Conservation (phyloP, 2,797 vertebrate species). For the Kryptolebias ocellatus region DNA sequence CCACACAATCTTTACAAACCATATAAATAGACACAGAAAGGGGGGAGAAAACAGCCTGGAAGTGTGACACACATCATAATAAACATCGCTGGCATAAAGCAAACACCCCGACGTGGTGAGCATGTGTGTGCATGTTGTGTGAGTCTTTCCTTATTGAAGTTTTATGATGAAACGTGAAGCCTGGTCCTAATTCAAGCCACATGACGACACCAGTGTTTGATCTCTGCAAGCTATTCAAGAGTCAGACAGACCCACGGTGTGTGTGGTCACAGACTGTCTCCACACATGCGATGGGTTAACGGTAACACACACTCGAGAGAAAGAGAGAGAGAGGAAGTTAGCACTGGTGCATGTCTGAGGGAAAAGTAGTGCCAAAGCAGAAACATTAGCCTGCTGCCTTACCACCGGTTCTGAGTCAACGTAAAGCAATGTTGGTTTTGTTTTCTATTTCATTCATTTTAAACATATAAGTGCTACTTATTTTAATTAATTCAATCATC, state of each 20-base stretch:
- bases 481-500: too few species aligned
- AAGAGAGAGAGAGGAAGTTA: conserved; percentile 12
- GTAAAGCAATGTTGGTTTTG: conserved; percentile 1
- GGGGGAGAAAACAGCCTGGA: conserved; percentile 47
- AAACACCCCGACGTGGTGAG: conserved; percentile 44
- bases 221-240: conserved; percentile 81
- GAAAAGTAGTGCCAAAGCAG: conserved; percentile 11
- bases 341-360: conserved; percentile 13
- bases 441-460: background rate
- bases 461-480: background rate
- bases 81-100: conserved; percentile 62
- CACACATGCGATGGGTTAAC: conserved; percentile 73
- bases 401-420: background rate
- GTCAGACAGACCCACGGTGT: conserved; percentile 62
- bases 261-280: conserved; percentile 74
- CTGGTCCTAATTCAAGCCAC: conserved; percentile 88
- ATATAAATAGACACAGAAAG: conserved; percentile 47
- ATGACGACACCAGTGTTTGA: conserved; percentile 83
- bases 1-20: conserved; percentile 57
- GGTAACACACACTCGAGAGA: conserved; percentile 31
- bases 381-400: conserved; percentile 9
- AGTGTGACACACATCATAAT: conserved; percentile 68
- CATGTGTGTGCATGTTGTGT: conserved; percentile 34
- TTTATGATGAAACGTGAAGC: conserved; percentile 87
- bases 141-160: conserved; percentile 82